Conservation (phyloP, 2,113 vertebrate species). For the Enhydra lutris region DNA sequence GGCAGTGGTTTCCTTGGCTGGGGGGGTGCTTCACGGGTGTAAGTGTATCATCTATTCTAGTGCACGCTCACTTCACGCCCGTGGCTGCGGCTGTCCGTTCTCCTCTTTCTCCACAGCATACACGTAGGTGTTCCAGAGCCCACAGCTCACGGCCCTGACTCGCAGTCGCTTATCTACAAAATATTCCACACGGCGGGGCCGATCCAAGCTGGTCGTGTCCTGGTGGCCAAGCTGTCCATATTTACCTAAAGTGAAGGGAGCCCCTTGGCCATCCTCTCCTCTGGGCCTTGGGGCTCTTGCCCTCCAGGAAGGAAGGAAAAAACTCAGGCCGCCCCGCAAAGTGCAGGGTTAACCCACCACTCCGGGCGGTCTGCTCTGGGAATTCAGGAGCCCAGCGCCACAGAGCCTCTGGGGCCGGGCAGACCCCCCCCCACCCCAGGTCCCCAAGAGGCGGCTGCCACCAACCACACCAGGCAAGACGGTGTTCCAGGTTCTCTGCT, state of each 20-base stretch:
- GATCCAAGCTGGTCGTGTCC: constrained; percentile 83
- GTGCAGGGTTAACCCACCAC: not conserved
- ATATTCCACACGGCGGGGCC: constrained; percentile 82
- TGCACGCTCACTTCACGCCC: too few species aligned
- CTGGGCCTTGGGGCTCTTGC: not conserved
- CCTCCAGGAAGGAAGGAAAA: not conserved
- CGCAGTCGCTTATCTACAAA: constrained; percentile 80
- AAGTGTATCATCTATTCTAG: not conserved
- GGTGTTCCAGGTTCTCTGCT: not conserved
- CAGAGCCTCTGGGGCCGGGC: not conserved
- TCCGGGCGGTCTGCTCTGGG: not conserved
- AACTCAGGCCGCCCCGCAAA: rapidly evolving
- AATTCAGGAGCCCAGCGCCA: not conserved
- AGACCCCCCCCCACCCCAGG: too few species aligned
- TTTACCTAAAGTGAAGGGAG: constrained; percentile 83
- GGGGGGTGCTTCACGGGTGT: too few species aligned
- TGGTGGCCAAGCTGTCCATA: constrained; percentile 95
- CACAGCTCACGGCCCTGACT: constrained; percentile 88
- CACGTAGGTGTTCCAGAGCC: constrained; percentile 93
- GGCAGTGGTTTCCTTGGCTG: not conserved
- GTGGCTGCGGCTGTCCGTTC: not conserved
- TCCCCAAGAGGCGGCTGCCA: not conserved
- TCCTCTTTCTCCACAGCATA: constrained; percentile 34
- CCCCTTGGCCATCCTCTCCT: rapidly evolving
- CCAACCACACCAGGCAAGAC: not conserved